These are phyloP conservation scores for Perca schrenkii DNA, from an alignment of 2,113 vertebrate species.

Conservation along the genomic window DNA sequence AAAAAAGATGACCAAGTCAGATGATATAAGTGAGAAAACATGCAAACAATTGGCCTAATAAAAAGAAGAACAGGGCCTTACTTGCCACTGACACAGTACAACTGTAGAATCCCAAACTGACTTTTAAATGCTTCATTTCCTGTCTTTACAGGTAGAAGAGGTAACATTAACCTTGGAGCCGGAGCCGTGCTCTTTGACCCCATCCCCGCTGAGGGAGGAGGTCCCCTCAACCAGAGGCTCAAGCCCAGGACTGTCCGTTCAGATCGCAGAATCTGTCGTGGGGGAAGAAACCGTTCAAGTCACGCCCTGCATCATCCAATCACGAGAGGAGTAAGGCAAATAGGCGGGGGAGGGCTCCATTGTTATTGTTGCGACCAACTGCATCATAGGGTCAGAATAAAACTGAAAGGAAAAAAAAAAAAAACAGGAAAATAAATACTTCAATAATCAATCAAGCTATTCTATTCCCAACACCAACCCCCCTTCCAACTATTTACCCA, in stretches of 20 bases:
- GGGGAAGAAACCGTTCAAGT: constrained; percentile 91
- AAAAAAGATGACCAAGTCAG: not conserved
- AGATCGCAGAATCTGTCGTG: constrained; percentile 60
- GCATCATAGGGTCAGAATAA: constrained; percentile 43
- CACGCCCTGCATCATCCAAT: constrained; percentile 91
- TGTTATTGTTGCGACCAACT: constrained; percentile 78
- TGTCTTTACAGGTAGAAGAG: constrained; percentile 85
- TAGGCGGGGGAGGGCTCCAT: constrained; percentile 77
- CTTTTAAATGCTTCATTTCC: not conserved
- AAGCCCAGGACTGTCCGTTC: constrained; percentile 76
- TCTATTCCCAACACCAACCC: constrained; percentile 61
- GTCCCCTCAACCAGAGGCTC: constrained; percentile 60
- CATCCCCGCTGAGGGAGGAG: constrained; percentile 87
- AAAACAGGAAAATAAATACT: constrained; percentile 52
- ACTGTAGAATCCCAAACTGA: accelerated
- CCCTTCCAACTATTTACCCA: constrained; percentile 65
- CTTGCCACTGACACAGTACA: not conserved
- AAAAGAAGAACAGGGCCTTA: not conserved
- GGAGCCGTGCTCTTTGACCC: constrained; percentile 86
- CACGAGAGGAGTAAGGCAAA: constrained; percentile 91
- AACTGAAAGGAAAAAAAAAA: constrained; percentile 4
- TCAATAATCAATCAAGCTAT: constrained; percentile 79
- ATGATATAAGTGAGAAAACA: not conserved
- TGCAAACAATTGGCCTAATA: not conserved
- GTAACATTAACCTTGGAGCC: constrained; percentile 91